phyloP scores from a whole-genome alignment of 2,888 invertebrate genomes.

The Netelia fuscicornis region DNA sequence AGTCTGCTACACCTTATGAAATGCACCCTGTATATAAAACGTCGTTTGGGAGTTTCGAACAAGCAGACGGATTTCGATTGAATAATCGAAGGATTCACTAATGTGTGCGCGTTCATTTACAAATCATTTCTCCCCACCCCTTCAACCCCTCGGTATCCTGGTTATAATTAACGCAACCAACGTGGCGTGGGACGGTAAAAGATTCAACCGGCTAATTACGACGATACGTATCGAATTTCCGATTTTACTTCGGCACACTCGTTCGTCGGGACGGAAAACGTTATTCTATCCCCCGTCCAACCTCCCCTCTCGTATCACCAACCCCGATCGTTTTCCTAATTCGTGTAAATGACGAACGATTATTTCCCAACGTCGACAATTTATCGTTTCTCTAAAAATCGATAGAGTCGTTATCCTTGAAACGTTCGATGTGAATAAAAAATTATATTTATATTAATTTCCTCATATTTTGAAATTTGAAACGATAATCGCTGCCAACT shows the following conservation, averaged over 20 bases:
- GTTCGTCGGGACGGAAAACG: slow-evolving; percentile 9
- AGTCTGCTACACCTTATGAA: too few relatives aligned
- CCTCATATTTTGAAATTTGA: too few relatives aligned
- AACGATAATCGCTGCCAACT: too few relatives aligned
- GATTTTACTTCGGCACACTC: neutral
- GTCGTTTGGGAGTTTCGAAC: neutral
- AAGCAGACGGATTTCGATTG: slow-evolving; percentile 16
- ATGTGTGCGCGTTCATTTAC: slow-evolving; percentile 5
- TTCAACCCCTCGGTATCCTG: neutral
- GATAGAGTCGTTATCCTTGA: neutral
- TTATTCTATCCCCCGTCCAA: neutral
- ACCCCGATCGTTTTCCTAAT: neutral
- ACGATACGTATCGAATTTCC: slow-evolving; percentile 27
- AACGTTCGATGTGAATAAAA: too few relatives aligned
- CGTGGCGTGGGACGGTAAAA: neutral
- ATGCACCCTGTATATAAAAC: too few relatives aligned
- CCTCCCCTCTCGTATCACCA: neutral
- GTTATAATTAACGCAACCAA: slow-evolving; percentile 39
- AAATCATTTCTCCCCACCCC: neutral
- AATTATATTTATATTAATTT: too few relatives aligned
- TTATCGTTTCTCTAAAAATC: neutral
- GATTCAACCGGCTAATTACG: slow-evolving; percentile 25
- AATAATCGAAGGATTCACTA: slow-evolving; percentile 40
- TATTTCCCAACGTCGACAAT: neutral
- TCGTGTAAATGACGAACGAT: neutral